phyloP scores from a whole-genome alignment of 2,888 invertebrate species.

The Drosophila parthenogenetica region DNA sequence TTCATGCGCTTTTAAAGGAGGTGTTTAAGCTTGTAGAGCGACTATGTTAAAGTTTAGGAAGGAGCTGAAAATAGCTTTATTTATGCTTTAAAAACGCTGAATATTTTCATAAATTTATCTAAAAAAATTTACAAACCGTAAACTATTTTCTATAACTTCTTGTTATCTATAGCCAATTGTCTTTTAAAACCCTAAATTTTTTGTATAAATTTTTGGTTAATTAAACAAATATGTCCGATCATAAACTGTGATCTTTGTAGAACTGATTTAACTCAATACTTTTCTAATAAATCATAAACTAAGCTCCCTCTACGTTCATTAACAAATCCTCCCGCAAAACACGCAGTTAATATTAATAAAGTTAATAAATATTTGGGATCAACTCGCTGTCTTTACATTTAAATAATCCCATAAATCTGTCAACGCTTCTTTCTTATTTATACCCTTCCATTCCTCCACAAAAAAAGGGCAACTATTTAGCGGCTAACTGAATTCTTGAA shows the following conservation, averaged over 20 bases:
- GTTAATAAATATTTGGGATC: neutral
- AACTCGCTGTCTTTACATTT: slow-evolving; percentile 1
- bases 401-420: slow-evolving; percentile 11
- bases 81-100: no score
- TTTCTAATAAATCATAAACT: no score
- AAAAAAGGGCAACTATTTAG: slow-evolving; percentile 23
- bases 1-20: slow-evolving; percentile 29
- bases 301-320: neutral
- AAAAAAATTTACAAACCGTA: no score
- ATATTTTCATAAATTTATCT: no score
- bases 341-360: neutral
- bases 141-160: no score
- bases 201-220: no score
- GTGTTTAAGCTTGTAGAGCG: neutral
- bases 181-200: no score
- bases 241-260: no score
- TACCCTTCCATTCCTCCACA: no score
- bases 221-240: no score
- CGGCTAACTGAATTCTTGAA: neutral
- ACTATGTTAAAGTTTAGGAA: slow-evolving; percentile 4
- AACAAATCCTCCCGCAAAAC: neutral
- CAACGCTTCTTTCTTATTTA: neutral
- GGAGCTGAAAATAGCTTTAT: no score
- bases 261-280: neutral
- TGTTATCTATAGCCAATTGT: no score